Evolutionary conservation across 2,888 invertebrate genomes (phyloP).

Genomic region (Ichneumoninae sp.): DNA sequence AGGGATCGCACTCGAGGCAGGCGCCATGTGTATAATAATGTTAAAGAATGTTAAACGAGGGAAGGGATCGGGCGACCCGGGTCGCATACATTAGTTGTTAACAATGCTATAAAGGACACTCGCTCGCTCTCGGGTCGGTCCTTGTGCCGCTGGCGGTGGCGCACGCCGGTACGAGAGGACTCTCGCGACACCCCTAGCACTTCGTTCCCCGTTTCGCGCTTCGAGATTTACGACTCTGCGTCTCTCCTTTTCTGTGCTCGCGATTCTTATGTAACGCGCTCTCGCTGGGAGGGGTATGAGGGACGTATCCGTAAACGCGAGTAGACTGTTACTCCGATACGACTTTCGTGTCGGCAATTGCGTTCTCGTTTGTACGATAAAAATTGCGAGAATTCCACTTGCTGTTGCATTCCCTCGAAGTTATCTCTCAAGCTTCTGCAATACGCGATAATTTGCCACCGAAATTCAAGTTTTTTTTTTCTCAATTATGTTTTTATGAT

Average conservation of each 20-base stretch:
- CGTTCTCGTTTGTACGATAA: conserved; percentile 56
- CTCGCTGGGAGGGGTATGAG: conserved; percentile 54
- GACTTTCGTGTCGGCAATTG: conserved; percentile 60
- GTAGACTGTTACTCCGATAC: conserved; percentile 33
- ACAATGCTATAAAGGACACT: conserved; percentile 85
- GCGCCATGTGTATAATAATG: conserved; percentile 84
- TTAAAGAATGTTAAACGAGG: conserved; percentile 83
- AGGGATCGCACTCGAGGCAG: conserved; percentile 74
- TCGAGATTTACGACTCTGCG: conserved; percentile 79
- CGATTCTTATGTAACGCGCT: conserved; percentile 79
- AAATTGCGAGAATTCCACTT: conserved; percentile 22
- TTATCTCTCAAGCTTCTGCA: background rate
- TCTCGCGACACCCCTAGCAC: conserved; percentile 63
- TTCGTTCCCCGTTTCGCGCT: conserved; percentile 69
- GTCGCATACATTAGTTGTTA: conserved; percentile 84
- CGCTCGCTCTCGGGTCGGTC: conserved; percentile 72
- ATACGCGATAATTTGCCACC: background rate
- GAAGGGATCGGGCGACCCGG: conserved; percentile 75
- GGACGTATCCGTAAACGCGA: conserved; percentile 73
- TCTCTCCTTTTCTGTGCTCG: conserved; percentile 72
- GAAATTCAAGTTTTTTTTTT: too few species aligned
- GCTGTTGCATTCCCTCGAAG: background rate
- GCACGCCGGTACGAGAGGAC: conserved; percentile 52
- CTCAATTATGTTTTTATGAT: too few species aligned
- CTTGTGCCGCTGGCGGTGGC: conserved; percentile 54